Evolutionary conservation across 2,888 invertebrate species (phyloP), one percentile per base, ranked within the genome.

Genomic region (Dynastes hyllus): DNA sequence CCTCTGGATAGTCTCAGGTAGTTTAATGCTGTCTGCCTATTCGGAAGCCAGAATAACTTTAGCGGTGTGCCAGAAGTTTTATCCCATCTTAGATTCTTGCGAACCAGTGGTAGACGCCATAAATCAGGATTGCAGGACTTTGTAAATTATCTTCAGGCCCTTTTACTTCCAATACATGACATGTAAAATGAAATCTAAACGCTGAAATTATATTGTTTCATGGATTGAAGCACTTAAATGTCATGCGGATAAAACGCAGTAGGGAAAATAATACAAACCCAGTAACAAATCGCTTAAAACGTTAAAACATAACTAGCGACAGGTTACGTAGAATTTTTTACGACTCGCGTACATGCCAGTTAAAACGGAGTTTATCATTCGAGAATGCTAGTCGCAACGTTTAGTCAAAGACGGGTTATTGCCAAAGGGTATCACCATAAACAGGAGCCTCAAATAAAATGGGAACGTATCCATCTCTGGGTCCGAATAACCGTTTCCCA

Each of bases 321-420:
- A 66, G n/a, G 22, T 69, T 50, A 8, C 11, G 22, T 51, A 50
- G 11, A 51, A 22, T 51, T 51, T 69, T 67, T 69, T 69, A 69
- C 13, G 69, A 27, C 50, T 45, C 22, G 16, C 9, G 61, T 61
- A 51, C 45, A 69, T 27, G 37, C 11, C 69, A 50, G 11, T 8
- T 69, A 45, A 69, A 69, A 27, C 45, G 69, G 13, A 69, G 69
- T 69, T 69, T 69, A 69, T 69, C 69, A 69, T 69, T 69, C 69
- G 69, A 69, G n/a, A 69, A 69, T 11, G 51, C 27, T 29, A 61
- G 61, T 29, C 51, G 27, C 45, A 69, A 51, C 13, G 69, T 16
- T 69, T 69, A 50, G 50, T 69, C 69, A 45, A 69, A 45, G 50
- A 51, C 50, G 51, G 69, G 69, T 69, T 69, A 69, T 50, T 69